phyloP scores from a whole-genome alignment of 2,888 invertebrate species.

The Phalera bucephala region DNA sequence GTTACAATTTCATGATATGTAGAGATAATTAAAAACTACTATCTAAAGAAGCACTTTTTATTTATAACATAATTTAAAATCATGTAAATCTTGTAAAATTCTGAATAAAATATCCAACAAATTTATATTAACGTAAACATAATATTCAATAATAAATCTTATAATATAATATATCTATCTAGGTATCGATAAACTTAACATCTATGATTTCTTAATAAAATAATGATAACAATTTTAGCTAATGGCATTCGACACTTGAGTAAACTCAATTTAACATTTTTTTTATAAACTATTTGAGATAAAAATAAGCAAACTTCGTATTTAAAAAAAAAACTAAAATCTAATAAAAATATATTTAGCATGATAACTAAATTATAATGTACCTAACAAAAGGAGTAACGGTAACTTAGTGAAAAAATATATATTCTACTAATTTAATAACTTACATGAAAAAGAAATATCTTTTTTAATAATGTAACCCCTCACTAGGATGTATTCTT shows the following conservation, averaged over 20 bases:
- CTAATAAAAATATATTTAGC: neutral
- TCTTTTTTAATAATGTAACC: no score
- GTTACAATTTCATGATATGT: no score
- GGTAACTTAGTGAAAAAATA: conserved; percentile 41
- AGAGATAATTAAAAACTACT: conserved; percentile 10
- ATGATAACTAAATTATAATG: conserved; percentile 3
- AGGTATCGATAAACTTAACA: conserved; percentile 23
- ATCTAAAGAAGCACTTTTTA: conserved; percentile 67
- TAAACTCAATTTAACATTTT: conserved; percentile 33
- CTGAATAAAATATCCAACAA: conserved; percentile 77
- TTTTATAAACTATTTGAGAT: conserved; percentile 36
- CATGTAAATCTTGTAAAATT: conserved; percentile 78
- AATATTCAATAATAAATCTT: conserved; percentile 36
- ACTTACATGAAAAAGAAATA: conserved; percentile 35
- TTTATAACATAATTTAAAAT: conserved; percentile 75
- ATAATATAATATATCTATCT: conserved; percentile 40
- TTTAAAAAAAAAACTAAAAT: conserved; percentile 3
- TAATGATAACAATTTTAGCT: conserved; percentile 40
- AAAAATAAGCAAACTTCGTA: conserved; percentile 18
- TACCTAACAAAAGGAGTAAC: conserved; percentile 21
- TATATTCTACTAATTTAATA: conserved; percentile 36
- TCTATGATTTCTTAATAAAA: conserved; percentile 3
- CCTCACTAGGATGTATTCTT: no score
- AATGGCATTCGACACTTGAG: conserved; percentile 62
- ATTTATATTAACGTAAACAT: conserved; percentile 54